Evolutionary conservation across 1,140 invertebrate genomes (phyloP).

Genomic region (Pseudomyrmex dendroicus): DNA sequence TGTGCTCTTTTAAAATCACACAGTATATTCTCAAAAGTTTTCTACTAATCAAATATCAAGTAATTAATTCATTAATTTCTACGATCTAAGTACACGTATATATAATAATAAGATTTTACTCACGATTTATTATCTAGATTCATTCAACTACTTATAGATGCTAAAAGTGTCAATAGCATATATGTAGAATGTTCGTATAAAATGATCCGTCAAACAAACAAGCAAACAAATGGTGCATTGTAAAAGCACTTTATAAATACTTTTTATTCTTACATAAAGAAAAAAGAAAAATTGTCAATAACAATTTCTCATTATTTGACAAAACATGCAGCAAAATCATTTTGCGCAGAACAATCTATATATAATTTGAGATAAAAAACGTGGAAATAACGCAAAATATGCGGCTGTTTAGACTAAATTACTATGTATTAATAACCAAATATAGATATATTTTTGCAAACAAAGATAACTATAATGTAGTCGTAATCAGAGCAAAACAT

Average conservation of each 20-base stretch:
- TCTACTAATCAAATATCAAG: background rate
- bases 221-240: background rate
- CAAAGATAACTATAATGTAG: slow-evolving; percentile 35
- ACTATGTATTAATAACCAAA: slow-evolving; percentile 18
- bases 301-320: background rate
- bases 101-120: slow-evolving; percentile 7
- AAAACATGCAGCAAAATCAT: background rate
- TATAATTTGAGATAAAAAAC: background rate
- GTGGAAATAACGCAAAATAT: slow-evolving; percentile 35
- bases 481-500: slow-evolving; percentile 34
- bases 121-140: slow-evolving; percentile 3
- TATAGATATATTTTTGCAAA: background rate
- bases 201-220: background rate
- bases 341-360: background rate
- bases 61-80: background rate
- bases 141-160: background rate
- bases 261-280: background rate
- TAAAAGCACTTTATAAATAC: slow-evolving; percentile 4
- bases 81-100: background rate
- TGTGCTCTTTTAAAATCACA: background rate
- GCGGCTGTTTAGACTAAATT: background rate
- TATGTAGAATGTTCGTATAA: background rate
- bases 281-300: background rate
- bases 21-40: background rate
- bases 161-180: background rate